Base-by-base conservation (phyloP, 2,888 invertebrate genomes). In the Acleris holmiana region DNA sequence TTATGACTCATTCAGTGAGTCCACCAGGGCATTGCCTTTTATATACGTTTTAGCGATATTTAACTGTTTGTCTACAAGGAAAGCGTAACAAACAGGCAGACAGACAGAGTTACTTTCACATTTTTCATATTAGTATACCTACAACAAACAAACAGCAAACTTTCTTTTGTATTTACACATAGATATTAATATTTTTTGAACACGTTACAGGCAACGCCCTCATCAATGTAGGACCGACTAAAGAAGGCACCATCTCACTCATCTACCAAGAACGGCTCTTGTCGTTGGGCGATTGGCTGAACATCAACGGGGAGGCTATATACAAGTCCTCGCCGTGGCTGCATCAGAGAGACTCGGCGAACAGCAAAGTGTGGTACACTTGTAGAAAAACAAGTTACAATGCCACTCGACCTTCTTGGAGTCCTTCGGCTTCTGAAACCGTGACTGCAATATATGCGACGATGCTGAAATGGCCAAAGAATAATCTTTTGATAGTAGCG, bases 141-240 rank as follows among this genome's bases (percentile, higher is more conserved):
- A n/a, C n/a, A n/a, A n/a, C n/a, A n/a, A 23, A 4, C 23, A 23
- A 23, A 23, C 23, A 23, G n/a, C 23, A 23, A 23, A 23, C 2
- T 4, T 4, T 23, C 2, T 23, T 23, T 23, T 4, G 4, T 4
- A 23, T 23, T 23, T 23, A 23, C 10, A 18, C 1, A 3, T 1
- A 15, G 23, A 25, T 2, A 7, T 1, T 15, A 4, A 21, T 15
- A 13, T 15, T 23, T 15, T 7, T 4, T 23, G 2, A 49, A 25
- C 21, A 21, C 2, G 1, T 51, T 88, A 54, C 74, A 94, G 96
- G 96, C 0, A 97, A 97, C 79, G 91, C 95, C 17, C 84, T 97
- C n/a, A 94, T 97, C 78, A 98, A 98, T 79, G 94, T 98, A 6
- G 98, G 98, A 0, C 98, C 98, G 17, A 97, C 98, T 0, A 96